Percentiles rank a stretch among this genome's conserved stretches.
Evolutionary conservation across 2,888 invertebrate genomes (phyloP).

Genomic region (Oscheius onirici): DNA sequence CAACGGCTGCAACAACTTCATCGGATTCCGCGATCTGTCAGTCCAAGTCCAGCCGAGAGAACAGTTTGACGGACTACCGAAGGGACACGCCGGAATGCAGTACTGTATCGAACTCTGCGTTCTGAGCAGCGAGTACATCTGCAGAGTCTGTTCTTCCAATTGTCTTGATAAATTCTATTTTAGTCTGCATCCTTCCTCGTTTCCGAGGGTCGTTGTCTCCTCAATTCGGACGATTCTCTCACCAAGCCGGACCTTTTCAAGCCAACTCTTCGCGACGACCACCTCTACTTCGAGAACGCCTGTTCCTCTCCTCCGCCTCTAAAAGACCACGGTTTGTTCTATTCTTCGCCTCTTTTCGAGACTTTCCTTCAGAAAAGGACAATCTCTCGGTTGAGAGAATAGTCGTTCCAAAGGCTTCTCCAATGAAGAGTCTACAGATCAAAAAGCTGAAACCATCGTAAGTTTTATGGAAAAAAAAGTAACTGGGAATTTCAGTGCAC

Average conservation of each 20-base stretch:
- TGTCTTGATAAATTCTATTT: constrained; percentile 28
- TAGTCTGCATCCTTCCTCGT: constrained; percentile 64
- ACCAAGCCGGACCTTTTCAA: constrained; percentile 59
- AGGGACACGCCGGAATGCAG: constrained; percentile 65
- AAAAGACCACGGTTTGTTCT: not conserved
- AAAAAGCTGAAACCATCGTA: constrained; percentile 27
- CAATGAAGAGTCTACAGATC: constrained; percentile 28
- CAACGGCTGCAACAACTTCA: constrained; percentile 63
- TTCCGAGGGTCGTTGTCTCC: constrained; percentile 54
- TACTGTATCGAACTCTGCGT: constrained; percentile 70
- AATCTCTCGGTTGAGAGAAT: constrained; percentile 14
- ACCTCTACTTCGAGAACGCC: constrained; percentile 68
- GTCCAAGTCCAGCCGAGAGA: constrained; percentile 62
- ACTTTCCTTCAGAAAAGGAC: constrained; percentile 14
- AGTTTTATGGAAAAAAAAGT: not conserved
- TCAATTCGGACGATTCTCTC: constrained; percentile 62
- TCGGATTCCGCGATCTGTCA: constrained; percentile 69
- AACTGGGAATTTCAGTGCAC: constrained; percentile 22
- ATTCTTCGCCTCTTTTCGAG: not conserved
- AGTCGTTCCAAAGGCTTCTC: constrained; percentile 13
- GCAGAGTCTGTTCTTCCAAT: constrained; percentile 45
- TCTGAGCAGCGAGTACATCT: constrained; percentile 62
- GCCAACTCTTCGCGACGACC: constrained; percentile 49
- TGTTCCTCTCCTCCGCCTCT: constrained; percentile 38
- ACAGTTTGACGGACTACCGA: constrained; percentile 68